Evolutionary conservation across 1,140 invertebrate species (phyloP).

Genomic region (Acyrthosiphon pisum): DNA sequence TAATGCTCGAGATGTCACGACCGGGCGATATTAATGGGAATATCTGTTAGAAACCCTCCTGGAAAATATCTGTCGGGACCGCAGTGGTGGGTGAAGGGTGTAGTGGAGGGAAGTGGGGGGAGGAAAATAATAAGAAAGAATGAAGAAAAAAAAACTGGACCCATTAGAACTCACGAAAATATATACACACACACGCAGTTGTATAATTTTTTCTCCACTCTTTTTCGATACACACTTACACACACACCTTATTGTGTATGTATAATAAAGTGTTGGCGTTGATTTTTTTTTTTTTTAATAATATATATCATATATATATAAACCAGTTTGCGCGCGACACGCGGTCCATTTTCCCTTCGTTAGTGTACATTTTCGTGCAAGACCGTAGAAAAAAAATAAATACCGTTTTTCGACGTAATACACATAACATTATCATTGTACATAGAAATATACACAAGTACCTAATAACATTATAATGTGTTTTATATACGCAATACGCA

Average conservation of each 20-base stretch:
- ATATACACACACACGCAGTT: not conserved
- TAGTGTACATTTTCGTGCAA: not conserved
- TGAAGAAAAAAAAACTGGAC: constrained; percentile 31
- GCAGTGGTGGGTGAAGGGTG: not conserved
- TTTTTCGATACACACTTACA: not conserved
- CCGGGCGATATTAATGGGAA: constrained; percentile 52
- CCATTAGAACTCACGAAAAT: constrained; percentile 52
- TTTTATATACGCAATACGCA: no score
- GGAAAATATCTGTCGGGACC: constrained; percentile 43
- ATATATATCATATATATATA: not conserved
- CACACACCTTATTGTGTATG: not conserved
- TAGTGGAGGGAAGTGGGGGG: not conserved
- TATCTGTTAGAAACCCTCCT: constrained; percentile 37
- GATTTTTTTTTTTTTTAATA: constrained; percentile 24
- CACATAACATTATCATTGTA: not conserved
- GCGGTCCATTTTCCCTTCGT: constrained; percentile 41
- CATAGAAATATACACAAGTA: not conserved
- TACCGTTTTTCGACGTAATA: constrained; percentile 13
- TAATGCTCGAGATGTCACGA: constrained; percentile 48
- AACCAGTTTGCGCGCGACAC: constrained; percentile 43
- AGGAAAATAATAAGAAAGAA: not conserved
- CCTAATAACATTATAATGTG: not conserved
- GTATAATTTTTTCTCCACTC: constrained; percentile 39
- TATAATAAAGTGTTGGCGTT: not conserved
- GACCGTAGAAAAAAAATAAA: constrained; percentile 2